Percentiles rank a stretch among this genome's conserved stretches.
phyloP scores from a whole-genome alignment of 2,113 vertebrate genomes.

The Chionis minor region DNA sequence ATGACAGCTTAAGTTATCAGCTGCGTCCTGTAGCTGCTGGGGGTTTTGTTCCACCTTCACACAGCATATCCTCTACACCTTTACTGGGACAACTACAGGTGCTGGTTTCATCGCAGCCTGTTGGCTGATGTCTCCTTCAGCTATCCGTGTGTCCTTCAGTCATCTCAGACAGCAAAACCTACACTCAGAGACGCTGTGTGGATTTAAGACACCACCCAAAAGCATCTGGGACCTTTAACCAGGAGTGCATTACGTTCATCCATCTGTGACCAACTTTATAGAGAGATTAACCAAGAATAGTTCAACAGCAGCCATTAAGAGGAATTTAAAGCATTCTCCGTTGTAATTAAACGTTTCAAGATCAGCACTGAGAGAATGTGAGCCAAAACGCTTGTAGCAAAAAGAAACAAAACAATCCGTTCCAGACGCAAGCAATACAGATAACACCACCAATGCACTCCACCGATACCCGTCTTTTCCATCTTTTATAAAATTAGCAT shows the following conservation, averaged over 20 bases:
- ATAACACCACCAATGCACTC: neutral
- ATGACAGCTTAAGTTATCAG: neutral
- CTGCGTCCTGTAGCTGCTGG: neutral
- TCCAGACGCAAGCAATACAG: neutral
- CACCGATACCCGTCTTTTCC: neutral
- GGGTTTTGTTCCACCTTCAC: neutral
- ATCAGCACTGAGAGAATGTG: neutral
- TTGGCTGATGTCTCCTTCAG: neutral
- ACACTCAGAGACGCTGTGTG: neutral
- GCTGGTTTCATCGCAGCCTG: neutral
- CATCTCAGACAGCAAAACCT: neutral
- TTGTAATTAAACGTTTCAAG: neutral
- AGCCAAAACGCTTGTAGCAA: neutral
- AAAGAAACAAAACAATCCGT: neutral
- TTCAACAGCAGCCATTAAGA: neutral
- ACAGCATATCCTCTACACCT: neutral
- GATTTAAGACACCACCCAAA: neutral
- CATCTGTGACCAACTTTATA: neutral
- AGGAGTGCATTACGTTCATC: neutral
- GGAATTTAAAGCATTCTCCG: neutral
- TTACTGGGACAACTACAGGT: neutral
- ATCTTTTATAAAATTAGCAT: neutral
- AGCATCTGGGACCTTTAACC: neutral
- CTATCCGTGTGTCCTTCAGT: neutral
- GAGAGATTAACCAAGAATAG: slow-evolving; percentile 8